These are phyloP conservation scores for Polia nebulosa DNA, from an alignment of 2,888 invertebrate genomes.

Conservation along the genomic window DNA sequence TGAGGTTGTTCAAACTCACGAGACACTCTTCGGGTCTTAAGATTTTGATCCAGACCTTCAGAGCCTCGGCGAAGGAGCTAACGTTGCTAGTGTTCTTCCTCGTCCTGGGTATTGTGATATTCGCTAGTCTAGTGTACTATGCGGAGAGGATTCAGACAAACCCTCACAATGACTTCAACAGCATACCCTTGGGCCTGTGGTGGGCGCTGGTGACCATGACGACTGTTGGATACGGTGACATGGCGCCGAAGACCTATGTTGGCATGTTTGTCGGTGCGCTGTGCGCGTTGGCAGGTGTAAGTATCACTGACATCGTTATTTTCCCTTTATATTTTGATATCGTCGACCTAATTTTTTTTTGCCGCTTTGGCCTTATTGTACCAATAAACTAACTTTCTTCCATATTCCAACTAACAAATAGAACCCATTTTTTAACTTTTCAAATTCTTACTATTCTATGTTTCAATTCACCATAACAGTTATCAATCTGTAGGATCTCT, in stretches of 20 bases:
- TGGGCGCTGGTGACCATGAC: constrained; percentile 99
- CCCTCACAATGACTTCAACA: constrained; percentile 99
- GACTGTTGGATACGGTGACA: constrained; percentile 99
- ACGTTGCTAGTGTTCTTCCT: constrained; percentile 99
- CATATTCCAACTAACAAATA: not conserved
- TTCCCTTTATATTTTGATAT: not conserved
- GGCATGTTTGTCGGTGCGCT: constrained; percentile 99
- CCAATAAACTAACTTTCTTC: not conserved
- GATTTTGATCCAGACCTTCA: constrained; percentile 99
- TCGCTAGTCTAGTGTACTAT: constrained; percentile 99
- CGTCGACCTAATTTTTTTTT: too few relatives aligned
- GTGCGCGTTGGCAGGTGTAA: constrained; percentile 99
- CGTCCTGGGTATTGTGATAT: constrained; percentile 99
- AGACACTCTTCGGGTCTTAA: constrained; percentile 99
- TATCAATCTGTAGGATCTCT: too few relatives aligned
- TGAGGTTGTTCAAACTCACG: constrained; percentile 99
- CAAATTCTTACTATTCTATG: too few relatives aligned
- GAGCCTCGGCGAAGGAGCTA: constrained; percentile 99
- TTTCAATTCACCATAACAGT: too few relatives aligned
- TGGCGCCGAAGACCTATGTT: constrained; percentile 99
- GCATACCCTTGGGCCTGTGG: constrained; percentile 99
- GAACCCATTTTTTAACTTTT: not conserved
- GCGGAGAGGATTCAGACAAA: constrained; percentile 99
- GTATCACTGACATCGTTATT: constrained; percentile 64
- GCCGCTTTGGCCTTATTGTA: too few relatives aligned